These are phyloP conservation scores for Steinernema feltiae DNA, from an alignment of 1,140 invertebrate species.

Conservation along the genomic window DNA sequence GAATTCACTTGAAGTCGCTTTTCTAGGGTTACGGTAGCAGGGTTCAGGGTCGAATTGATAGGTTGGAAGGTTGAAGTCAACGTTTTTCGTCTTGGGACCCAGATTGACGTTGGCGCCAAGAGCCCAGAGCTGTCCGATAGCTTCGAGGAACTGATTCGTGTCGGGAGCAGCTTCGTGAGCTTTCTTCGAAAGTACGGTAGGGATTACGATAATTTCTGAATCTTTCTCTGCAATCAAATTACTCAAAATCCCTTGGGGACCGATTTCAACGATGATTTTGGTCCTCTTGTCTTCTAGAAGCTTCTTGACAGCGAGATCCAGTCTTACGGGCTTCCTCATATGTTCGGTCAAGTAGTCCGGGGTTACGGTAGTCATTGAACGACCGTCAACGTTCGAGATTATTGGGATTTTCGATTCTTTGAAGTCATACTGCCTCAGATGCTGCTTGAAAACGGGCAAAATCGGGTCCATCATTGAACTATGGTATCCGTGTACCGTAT, in stretches of 20 bases:
- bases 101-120: constrained; percentile 15
- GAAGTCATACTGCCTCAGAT: background rate
- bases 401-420: constrained; percentile 7
- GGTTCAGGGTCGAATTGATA: constrained; percentile 25
- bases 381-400: constrained; percentile 45
- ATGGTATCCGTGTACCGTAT: constrained; percentile 44
- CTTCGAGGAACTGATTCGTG: constrained; percentile 6
- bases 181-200: constrained; percentile 25
- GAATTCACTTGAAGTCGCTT: background rate
- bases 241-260: constrained; percentile 39
- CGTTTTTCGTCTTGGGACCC: background rate
- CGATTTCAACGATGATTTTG: constrained; percentile 43
- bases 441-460: constrained; percentile 31
- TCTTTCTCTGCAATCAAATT: constrained; percentile 19
- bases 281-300: constrained; percentile 18
- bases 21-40: constrained; percentile 9
- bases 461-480: constrained; percentile 44
- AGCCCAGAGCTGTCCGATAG: constrained; percentile 27
- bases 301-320: constrained; percentile 37
- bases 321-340: constrained; percentile 37
- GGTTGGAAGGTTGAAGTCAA: constrained; percentile 17
- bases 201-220: constrained; percentile 11
- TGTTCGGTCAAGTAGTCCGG: constrained; percentile 41
- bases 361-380: constrained; percentile 15
- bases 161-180: background rate